A percentile compares a stretch with the other conserved stretches of the same genome.
These are phyloP conservation scores for Apis laboriosa DNA, from an alignment of 1,140 invertebrate genomes.

Conservation along the genomic window DNA sequence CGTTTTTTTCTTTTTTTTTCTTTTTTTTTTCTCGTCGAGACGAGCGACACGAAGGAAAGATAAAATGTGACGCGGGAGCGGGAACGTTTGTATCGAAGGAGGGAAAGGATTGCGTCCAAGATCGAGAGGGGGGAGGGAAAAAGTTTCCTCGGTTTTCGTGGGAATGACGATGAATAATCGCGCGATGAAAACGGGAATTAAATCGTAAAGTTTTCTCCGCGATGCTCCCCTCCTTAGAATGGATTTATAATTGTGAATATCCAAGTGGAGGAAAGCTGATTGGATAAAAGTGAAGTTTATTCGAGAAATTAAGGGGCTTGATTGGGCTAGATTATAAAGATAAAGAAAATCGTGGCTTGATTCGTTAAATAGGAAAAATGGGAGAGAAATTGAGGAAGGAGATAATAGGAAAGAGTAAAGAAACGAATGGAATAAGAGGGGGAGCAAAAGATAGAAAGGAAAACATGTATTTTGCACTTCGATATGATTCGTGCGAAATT, in stretches of 20 bases:
- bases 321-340: slow-evolving; percentile 21
- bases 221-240: slow-evolving; percentile 6
- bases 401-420: background rate
- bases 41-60: background rate
- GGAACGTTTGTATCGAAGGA: background rate
- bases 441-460: background rate
- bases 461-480: slow-evolving; percentile 3
- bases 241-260: slow-evolving; percentile 59
- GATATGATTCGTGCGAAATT: slow-evolving; percentile 6
- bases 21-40: background rate
- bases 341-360: slow-evolving; percentile 11
- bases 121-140: background rate
- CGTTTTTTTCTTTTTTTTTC: background rate
- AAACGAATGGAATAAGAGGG: background rate
- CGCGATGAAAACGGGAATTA: slow-evolving; percentile 5
- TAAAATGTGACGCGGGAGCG: background rate
- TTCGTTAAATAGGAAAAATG: slow-evolving; percentile 2
- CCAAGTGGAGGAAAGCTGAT: slow-evolving; percentile 33
- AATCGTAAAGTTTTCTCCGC: slow-evolving; percentile 13
- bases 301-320: slow-evolving; percentile 22
- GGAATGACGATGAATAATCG: slow-evolving; percentile 28
- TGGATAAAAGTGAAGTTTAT: slow-evolving; percentile 19
- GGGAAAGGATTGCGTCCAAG: background rate
- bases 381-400: background rate
- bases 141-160: background rate